Evolutionary conservation across 2,888 invertebrate species (phyloP).

Genomic region (Sceliomorpha sp.): DNA sequence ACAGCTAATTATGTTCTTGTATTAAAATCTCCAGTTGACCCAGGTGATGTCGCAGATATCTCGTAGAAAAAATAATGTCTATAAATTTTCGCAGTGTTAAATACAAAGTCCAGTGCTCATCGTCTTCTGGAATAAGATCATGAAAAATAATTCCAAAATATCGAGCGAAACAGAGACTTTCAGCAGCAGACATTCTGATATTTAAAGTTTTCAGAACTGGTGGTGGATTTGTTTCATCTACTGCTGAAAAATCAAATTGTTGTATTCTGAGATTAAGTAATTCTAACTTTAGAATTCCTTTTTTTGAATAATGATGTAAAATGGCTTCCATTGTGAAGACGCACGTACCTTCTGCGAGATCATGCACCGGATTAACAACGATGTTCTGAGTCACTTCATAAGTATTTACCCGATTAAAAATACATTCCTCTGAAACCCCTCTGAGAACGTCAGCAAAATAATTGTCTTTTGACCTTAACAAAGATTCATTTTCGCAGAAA

Average conservation of each 20-base stretch:
- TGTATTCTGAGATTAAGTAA: constrained; percentile 11
- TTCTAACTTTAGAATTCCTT: constrained; percentile 9
- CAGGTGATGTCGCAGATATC: constrained; percentile 10
- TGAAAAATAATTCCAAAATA: constrained; percentile 25
- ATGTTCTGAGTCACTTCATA: constrained; percentile 27
- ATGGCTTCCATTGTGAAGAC: constrained; percentile 18
- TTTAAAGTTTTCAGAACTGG: constrained; percentile 5
- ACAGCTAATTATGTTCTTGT: constrained; percentile 31
- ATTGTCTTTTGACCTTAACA: constrained; percentile 12
- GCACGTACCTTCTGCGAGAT: constrained; percentile 32
- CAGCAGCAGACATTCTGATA: constrained; percentile 30
- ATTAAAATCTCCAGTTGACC: constrained; percentile 23
- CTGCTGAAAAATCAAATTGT: constrained; percentile 14
- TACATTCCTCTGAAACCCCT: constrained; percentile 19
- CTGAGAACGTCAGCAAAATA: constrained; percentile 13
- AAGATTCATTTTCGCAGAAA: constrained; percentile 11
- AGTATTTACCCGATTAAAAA: constrained; percentile 34
- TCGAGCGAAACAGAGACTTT: constrained; percentile 20
- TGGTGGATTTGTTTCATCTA: constrained; percentile 15
- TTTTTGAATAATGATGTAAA: constrained; percentile 5
- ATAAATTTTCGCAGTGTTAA: constrained; percentile 25
- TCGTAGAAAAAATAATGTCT: constrained; percentile 18
- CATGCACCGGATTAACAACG: constrained; percentile 33
- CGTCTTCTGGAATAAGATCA: constrained; percentile 15
- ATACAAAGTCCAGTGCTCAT: constrained; percentile 21